Base-by-base conservation (phyloP, 2,888 invertebrate genomes). In the Andrena minutula region DNA sequence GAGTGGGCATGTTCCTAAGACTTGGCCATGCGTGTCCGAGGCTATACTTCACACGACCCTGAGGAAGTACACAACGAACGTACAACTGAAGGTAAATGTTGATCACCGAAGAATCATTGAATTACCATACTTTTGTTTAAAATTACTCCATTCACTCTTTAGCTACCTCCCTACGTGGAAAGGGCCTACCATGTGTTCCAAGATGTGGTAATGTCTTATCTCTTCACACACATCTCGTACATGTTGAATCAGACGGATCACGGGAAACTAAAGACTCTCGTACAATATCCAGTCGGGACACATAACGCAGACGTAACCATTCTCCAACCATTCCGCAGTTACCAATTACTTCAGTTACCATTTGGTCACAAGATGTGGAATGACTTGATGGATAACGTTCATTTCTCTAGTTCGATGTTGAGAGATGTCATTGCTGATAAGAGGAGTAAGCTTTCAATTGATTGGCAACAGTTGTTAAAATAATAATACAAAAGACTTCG, bases 21-120 rank as follows among this genome's bases (percentile, higher is more conserved):
- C 92, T 5, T 69, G 75, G 49, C 86, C 85, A n/a, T 92, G 92
- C 70, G 49, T 91, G 0, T 71, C 86, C 10, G 83, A 90, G 20
- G 83, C 83, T 10, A 74, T 93, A 1, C 76, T 73, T 8, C 86
- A 91, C 32, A 91, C 93, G 8, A 89, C 93, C 0, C 65, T 94
- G 66, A 92, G 93, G 41, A 93, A 94, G 35, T 94, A 93, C 82
- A 91, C 86, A 3, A 85, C 91, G 49, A 90, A 93, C 49, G 78
- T 93, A 3, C 82, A 86, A 23, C 82, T 91, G 51, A 89, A 93
- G 87, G 92, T 92, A 79, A 47, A n/a, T 26, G 35, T 30, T 10
- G 1, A 51, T 26, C 1, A 32, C 35, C 10, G 2, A 23, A 10
- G 64, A 41, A 8, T 30, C n/a, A 7, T 28, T 8, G 4, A 2